These are phyloP conservation scores for Pollimyrus isidori DNA, from an alignment of 2,113 vertebrate species.

Conservation along the genomic window DNA sequence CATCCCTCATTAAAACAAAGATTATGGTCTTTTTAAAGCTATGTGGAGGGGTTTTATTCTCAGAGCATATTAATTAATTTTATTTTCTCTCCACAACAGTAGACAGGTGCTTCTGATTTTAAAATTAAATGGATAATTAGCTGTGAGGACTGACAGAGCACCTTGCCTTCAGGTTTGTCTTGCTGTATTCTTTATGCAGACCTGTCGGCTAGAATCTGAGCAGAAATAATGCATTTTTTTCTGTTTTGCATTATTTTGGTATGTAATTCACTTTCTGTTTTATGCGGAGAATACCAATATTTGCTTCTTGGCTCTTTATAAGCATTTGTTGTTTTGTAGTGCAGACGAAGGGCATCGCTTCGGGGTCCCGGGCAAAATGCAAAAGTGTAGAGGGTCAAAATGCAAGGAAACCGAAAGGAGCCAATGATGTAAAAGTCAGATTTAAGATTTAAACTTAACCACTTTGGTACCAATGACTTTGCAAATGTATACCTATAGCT, in stretches of 20 bases:
- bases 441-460: neutral
- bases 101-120: neutral
- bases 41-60: neutral
- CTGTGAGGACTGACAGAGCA: neutral
- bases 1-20: neutral
- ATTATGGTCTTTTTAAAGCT: slow-evolving; percentile 1
- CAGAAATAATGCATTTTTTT: neutral
- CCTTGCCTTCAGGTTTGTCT: neutral
- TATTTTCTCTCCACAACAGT: neutral
- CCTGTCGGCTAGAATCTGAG: neutral
- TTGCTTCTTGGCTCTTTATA: neutral
- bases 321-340: neutral
- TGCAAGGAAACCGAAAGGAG: neutral
- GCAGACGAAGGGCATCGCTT: neutral
- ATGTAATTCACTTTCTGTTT: neutral
- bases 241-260: neutral
- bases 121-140: neutral
- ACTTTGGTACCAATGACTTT: neutral
- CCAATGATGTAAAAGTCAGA: neutral
- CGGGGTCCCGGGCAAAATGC: neutral
- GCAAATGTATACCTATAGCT: neutral
- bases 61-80: neutral
- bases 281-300: neutral
- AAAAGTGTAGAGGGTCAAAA: neutral
- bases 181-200: neutral